A percentile compares a stretch with the other conserved stretches of the same genome.
These are phyloP conservation scores for Hedya salicella DNA, from an alignment of 2,888 invertebrate species.

Conservation along the genomic window DNA sequence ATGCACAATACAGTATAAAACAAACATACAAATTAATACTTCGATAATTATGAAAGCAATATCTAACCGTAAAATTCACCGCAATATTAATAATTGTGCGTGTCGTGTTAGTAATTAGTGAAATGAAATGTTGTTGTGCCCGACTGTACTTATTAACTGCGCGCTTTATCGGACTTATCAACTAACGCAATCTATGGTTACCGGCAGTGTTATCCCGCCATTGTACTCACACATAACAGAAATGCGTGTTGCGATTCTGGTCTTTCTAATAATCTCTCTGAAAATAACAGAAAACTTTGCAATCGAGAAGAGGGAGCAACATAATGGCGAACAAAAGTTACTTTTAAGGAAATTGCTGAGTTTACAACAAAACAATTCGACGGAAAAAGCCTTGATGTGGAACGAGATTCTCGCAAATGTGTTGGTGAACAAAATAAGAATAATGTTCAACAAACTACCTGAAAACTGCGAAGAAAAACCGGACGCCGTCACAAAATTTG, in stretches of 20 bases:
- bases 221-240: slow-evolving; percentile 61
- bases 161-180: slow-evolving; percentile 66
- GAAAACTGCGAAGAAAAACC: slow-evolving; percentile 50
- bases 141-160: slow-evolving; percentile 62
- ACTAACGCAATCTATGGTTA: slow-evolving; percentile 66
- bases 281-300: slow-evolving; percentile 57
- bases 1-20: no score
- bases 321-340: slow-evolving; percentile 62
- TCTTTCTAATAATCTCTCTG: slow-evolving; percentile 63
- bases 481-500: slow-evolving; percentile 55
- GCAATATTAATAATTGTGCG: background rate
- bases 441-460: slow-evolving; percentile 58
- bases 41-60: background rate
- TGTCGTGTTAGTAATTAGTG: background rate
- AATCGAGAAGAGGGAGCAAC: slow-evolving; percentile 52
- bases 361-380: slow-evolving; percentile 54
- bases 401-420: slow-evolving; percentile 73
- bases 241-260: slow-evolving; percentile 68
- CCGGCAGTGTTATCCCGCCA: slow-evolving; percentile 63
- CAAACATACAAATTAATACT: background rate
- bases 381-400: slow-evolving; percentile 65
- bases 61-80: background rate
- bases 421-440: slow-evolving; percentile 68
- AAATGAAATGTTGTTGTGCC: background rate
- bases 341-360: slow-evolving; percentile 73